phyloP scores from a whole-genome alignment of 2,113 vertebrate genomes.

The Cyanoramphus novaezelandiae region DNA sequence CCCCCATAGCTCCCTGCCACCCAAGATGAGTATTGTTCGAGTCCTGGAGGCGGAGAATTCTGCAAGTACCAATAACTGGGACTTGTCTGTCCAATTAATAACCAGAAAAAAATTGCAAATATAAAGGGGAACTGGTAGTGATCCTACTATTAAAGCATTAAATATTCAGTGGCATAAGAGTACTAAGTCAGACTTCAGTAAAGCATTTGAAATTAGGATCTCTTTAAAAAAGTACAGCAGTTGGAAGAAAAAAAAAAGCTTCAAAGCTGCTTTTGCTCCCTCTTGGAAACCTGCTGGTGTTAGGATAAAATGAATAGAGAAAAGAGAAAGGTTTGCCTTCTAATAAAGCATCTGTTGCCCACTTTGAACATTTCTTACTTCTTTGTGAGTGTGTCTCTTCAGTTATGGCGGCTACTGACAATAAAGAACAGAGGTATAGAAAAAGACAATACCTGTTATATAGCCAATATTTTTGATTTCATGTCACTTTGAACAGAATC shows the following conservation, averaged over 20 bases:
- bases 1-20: background rate
- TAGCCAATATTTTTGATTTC: conserved; percentile 78
- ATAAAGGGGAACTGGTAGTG: background rate
- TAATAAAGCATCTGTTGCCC: conserved; percentile 77
- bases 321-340: conserved; percentile 75
- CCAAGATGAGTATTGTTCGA: conserved; percentile 3
- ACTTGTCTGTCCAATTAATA: conserved; percentile 40
- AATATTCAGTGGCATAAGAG: conserved; percentile 46
- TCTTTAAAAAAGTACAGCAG: conserved; percentile 50
- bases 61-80: background rate
- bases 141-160: conserved; percentile 3
- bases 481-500: conserved; percentile 81
- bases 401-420: conserved; percentile 76
- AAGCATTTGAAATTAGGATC: conserved; percentile 45
- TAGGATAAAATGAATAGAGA: conserved; percentile 74
- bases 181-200: conserved; percentile 57
- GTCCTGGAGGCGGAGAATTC: background rate
- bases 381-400: conserved; percentile 79
- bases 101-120: background rate
- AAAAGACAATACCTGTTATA: conserved; percentile 80
- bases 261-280: conserved; percentile 76
- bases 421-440: conserved; percentile 77
- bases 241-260: conserved; percentile 32
- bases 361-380: conserved; percentile 80
- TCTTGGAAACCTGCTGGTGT: conserved; percentile 73